These are phyloP conservation scores for Buathra laborator DNA, from an alignment of 2,888 invertebrate species.

Conservation along the genomic window DNA sequence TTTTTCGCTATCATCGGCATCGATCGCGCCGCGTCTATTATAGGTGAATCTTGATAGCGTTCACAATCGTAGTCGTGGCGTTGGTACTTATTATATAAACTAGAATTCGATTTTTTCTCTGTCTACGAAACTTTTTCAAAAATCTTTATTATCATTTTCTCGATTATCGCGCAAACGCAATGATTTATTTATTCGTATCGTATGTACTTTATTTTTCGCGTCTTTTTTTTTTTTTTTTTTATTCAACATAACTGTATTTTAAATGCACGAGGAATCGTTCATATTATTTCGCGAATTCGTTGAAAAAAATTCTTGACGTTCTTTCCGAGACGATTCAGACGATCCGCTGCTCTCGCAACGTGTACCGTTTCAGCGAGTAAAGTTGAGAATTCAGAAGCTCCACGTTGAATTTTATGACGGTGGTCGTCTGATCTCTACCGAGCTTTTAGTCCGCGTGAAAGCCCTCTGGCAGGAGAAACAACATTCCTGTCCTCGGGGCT, in stretches of 20 bases:
- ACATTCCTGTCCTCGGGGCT: neutral
- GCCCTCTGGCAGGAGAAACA: neutral
- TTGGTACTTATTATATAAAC: neutral
- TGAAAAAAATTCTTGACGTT: conserved; percentile 10
- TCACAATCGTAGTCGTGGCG: neutral
- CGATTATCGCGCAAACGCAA: neutral
- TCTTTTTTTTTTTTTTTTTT: neutral
- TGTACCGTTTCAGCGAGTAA: neutral
- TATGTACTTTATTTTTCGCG: neutral
- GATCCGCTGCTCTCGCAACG: neutral
- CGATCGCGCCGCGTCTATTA: neutral
- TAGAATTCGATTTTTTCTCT: neutral
- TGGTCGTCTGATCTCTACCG: neutral
- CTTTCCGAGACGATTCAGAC: neutral
- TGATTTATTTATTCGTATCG: neutral
- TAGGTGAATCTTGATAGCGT: conserved; percentile 17
- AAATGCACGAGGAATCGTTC: too few species aligned
- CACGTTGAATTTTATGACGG: neutral
- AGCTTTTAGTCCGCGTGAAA: neutral
- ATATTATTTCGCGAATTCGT: neutral
- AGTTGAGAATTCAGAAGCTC: neutral
- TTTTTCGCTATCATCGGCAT: neutral
- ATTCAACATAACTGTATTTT: too few species aligned
- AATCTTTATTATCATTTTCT: conserved; percentile 10
- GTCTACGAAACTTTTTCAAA: neutral